Evolutionary conservation across 2,113 vertebrate genomes (phyloP).

Genomic region (Chionomys nivalis): DNA sequence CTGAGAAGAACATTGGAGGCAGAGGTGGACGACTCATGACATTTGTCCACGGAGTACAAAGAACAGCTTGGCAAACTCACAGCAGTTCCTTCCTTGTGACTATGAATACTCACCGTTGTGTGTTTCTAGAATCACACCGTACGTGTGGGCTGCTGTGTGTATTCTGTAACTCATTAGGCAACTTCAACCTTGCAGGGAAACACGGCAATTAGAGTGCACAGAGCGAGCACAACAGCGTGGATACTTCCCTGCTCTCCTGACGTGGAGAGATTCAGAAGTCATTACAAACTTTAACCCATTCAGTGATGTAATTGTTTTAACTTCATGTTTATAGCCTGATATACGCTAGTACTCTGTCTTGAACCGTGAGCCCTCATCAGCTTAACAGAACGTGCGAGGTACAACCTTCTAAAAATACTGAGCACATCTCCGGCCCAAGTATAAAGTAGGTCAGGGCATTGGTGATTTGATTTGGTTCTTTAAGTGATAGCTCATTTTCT

Average conservation of each 20-base stretch:
- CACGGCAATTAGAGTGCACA: neutral
- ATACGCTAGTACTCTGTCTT: constrained; percentile 23
- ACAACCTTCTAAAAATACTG: neutral
- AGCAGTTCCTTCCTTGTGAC: neutral
- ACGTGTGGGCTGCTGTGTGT: neutral
- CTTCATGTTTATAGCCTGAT: neutral
- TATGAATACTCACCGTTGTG: neutral
- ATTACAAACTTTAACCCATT: constrained; percentile 2
- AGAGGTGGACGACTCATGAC: neutral
- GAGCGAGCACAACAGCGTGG: neutral
- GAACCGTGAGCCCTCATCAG: neutral
- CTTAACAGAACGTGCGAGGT: constrained; percentile 1
- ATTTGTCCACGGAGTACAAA: neutral
- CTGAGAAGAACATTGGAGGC: constrained; percentile 12
- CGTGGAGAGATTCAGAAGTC: constrained; percentile 32
- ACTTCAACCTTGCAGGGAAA: neutral
- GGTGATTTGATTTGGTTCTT: neutral
- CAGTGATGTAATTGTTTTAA: neutral
- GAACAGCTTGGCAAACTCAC: constrained; percentile 12
- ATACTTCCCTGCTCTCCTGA: neutral
- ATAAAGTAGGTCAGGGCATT: neutral
- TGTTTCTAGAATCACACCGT: neutral
- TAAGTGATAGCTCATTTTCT: constrained; percentile 27
- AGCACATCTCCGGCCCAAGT: constrained; percentile 1
- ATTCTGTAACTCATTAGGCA: constrained; percentile 51